Evolutionary conservation across 2,113 vertebrate species (phyloP).

Genomic region (Pedetes capensis): DNA sequence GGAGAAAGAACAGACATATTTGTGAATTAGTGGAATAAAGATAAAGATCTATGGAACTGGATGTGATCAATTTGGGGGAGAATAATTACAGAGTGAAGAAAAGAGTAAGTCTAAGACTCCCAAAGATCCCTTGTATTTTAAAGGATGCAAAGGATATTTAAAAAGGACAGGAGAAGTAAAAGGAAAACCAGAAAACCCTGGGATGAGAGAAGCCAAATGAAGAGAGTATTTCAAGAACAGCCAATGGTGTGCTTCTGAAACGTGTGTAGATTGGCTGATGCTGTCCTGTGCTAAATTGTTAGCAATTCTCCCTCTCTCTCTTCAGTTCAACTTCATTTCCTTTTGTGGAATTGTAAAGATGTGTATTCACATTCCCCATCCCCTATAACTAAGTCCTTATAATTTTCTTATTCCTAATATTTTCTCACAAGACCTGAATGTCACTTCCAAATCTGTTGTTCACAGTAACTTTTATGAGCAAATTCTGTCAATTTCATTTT

Average conservation of each 20-base stretch:
- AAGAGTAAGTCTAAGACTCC: background rate
- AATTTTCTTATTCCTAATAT: background rate
- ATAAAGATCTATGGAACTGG: background rate
- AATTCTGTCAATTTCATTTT: background rate
- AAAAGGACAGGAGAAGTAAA: background rate
- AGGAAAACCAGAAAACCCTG: conserved; percentile 2
- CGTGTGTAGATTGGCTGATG: background rate
- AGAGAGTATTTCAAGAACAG: background rate
- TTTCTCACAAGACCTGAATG: background rate
- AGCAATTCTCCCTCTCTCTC: background rate
- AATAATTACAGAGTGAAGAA: background rate
- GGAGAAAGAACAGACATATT: background rate
- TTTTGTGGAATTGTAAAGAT: background rate
- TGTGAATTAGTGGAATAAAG: background rate
- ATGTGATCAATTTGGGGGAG: background rate
- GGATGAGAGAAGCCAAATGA: background rate
- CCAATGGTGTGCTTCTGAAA: background rate
- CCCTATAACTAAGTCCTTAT: background rate
- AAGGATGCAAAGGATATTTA: background rate
- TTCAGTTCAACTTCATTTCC: background rate
- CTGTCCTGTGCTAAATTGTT: background rate
- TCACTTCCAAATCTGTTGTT: background rate
- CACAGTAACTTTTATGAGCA: background rate
- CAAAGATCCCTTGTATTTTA: background rate
- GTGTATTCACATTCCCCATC: background rate